These are phyloP conservation scores for Dicranocentrus wangi DNA, from an alignment of 2,888 invertebrate genomes.

Conservation along the genomic window DNA sequence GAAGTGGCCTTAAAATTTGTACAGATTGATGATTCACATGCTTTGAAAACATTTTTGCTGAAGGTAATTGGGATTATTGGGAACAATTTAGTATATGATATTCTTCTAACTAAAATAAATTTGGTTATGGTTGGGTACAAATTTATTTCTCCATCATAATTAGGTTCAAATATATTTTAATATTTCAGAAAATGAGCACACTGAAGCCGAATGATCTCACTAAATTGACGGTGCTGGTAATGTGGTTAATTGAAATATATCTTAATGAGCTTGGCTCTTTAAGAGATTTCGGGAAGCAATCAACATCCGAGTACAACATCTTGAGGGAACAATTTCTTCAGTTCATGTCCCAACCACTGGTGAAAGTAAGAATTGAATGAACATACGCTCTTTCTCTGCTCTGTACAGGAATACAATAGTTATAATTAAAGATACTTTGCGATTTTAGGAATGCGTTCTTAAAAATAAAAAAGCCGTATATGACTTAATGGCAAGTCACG, in stretches of 20 bases:
- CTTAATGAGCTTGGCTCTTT: conserved; percentile 89
- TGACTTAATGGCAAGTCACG: conserved; percentile 93
- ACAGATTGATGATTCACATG: conserved; percentile 85
- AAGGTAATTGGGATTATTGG: too few species aligned
- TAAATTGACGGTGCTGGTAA: conserved; percentile 91
- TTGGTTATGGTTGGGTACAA: too few species aligned
- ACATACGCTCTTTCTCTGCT: neutral
- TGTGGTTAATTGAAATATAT: conserved; percentile 96
- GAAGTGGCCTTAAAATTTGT: conserved; percentile 94
- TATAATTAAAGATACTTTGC: neutral
- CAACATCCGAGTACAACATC: conserved; percentile 77
- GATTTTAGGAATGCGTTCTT: conserved; percentile 82
- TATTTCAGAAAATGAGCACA: conserved; percentile 84
- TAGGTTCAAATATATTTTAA: too few species aligned
- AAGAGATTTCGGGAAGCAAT: conserved; percentile 75
- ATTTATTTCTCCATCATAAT: too few species aligned
- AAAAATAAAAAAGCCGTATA: conserved; percentile 89
- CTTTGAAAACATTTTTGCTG: conserved; percentile 90
- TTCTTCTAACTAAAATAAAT: too few species aligned
- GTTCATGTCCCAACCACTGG: conserved; percentile 83
- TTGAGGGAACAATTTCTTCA: conserved; percentile 86
- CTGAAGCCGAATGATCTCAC: conserved; percentile 85
- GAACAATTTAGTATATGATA: too few species aligned
- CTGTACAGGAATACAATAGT: neutral
- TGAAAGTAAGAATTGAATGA: conserved; percentile 76